Base-by-base conservation (phyloP, 2,888 invertebrate genomes). In the Campoletis raptor region DNA sequence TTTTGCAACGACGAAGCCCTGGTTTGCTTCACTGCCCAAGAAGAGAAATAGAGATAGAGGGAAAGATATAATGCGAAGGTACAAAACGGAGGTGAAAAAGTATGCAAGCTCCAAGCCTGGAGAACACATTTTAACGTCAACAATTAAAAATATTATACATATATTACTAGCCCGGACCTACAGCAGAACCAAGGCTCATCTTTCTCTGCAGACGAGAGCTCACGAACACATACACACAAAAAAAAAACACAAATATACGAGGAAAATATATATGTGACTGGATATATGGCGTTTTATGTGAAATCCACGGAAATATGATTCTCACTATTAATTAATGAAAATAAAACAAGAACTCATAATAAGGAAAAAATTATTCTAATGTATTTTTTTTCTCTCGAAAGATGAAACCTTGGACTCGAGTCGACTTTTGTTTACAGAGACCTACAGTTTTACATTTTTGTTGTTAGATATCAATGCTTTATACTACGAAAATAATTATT, bases 61-160 rank as follows among this genome's bases (percentile, higher is more conserved):
- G 12, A 45, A 54, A 54, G 74, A 74, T 42, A 74, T 74, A 45
- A 67, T 40, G 61, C 21, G 36, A 36, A 66, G 24, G 37, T 21
- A 52, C 48, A 52, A 52, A 54, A 54, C 66, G 54, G 80, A 86
- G 57, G 24, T 69, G 57, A 82, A 79, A 54, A 72, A 84, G 86
- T 76, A 83, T 37, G 77, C 82, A 83, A 83, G 79, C 79, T 79
- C 74, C 72, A 18, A 81, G 61, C 90, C 91, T 90, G 90, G 91
- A 90, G 91, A 92, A 92, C 93, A 94, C 93, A 94, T 94, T 94
- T 94, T 94, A 94, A 94, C 91, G 94, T 94, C 94, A 94, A 92
- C 94, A 94, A 94, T 94, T 94, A 94, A 94, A 94, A 94, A 94
- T 94, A 94, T 93, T 93, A 92, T 93, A 93, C 94, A 93, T 94